Base-by-base conservation (phyloP, 2,113 vertebrate species). In the Numenius arquata region DNA sequence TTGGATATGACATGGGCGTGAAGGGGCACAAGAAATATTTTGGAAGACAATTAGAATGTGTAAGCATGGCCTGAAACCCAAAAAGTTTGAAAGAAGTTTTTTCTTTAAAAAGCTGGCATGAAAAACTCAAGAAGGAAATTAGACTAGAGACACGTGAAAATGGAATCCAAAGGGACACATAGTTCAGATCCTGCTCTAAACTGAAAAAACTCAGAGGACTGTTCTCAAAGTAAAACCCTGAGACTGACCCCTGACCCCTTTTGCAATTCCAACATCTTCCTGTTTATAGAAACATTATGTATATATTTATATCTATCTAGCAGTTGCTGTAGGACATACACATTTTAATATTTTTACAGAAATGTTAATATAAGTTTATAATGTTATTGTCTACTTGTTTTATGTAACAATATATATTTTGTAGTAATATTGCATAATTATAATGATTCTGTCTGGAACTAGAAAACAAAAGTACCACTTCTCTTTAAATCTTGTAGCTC, bases 141-240 rank as follows among this genome's bases (percentile, higher is more conserved):
- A 62, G 25, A 55, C 20, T 18, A 59, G 36, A 62, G 27, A 72
- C 9, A 68, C 17, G 29, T 2, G 15, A 61, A 91, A 62, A 80
- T 21, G 23, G 26, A 45, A 85, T 47, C 5, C 30, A 36, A 74
- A 74, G 14, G 6, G 4, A 81, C 12, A 9, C 0, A 0, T 4
- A 53, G 32, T 40, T 77, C 23, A 7, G 16, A 66, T 41, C n/a
- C 55, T 90, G 32, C 56, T 79, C 52, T 50, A 55, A 79, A 52
- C 7, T n/a, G 52, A 45, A 71, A 84, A 66, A 45, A 12, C 3
- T 41, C 15, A 19, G 20, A 81, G 23, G 17, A 78, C 9, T 55
- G 7, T 8, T 85, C 7, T 25, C 70, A 17, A 70, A 77, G 7
- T 38, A 27, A 78, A 90, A 78, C 13, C 10, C 30, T 38, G 14